phyloP scores from a whole-genome alignment of 2,888 invertebrate species.

The Metacarcinus magister region DNA sequence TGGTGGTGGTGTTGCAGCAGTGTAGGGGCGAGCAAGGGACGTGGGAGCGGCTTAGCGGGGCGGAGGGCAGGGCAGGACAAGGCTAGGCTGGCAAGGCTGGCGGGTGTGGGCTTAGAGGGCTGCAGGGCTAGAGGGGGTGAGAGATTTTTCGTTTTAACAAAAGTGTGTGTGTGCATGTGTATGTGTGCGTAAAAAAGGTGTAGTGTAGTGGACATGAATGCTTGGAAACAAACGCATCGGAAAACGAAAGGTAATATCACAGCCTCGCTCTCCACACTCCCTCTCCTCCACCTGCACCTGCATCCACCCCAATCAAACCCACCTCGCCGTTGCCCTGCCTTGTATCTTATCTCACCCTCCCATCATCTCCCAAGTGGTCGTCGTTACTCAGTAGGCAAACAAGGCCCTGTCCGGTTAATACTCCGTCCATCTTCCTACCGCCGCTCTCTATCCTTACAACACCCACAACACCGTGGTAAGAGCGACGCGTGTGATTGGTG shows the following conservation, averaged over 20 bases:
- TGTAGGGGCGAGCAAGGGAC: not conserved
- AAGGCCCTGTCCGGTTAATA: not conserved
- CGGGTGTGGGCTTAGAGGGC: too few species aligned
- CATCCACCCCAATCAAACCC: not conserved
- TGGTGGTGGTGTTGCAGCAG: not conserved
- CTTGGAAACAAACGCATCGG: too few species aligned
- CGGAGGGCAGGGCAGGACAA: not conserved
- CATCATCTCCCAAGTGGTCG: slow-evolving; percentile 26
- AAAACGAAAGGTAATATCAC: too few species aligned
- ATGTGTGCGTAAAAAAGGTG: too few species aligned
- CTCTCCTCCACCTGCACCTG: too few species aligned
- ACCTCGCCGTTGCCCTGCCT: not conserved
- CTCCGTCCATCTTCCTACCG: not conserved
- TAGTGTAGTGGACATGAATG: too few species aligned
- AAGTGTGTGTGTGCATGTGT: too few species aligned
- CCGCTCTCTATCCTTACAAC: not conserved
- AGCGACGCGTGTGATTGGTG: not conserved
- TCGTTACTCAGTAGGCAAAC: not conserved
- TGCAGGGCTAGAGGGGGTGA: too few species aligned
- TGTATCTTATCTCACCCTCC: not conserved
- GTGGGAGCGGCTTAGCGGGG: not conserved
- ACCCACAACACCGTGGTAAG: not conserved
- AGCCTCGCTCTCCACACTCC: too few species aligned
- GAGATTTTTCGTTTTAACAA: too few species aligned
- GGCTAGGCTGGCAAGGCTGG: not conserved